Conservation (phyloP, 2,113 vertebrate species). For the Erythrocercus mccallii region DNA sequence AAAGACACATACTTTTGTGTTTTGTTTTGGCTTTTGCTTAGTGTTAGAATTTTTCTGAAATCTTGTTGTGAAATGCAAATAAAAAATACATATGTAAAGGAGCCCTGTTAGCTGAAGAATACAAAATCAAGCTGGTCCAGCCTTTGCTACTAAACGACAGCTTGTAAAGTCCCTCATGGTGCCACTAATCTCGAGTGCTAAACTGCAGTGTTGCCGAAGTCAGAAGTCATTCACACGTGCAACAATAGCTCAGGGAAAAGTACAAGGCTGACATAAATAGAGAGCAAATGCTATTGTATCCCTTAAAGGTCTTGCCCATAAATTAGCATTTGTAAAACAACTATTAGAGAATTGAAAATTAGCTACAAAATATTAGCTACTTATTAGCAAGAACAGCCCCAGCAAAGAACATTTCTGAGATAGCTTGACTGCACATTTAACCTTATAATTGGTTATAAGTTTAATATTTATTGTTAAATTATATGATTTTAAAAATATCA, state of each 20-base stretch:
- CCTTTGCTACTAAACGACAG: neutral
- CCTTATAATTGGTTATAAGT: neutral
- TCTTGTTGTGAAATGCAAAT: neutral
- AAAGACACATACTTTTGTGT: neutral
- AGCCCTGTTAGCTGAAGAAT: neutral
- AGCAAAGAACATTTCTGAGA: neutral
- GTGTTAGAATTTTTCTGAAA: neutral
- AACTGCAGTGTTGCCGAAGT: neutral
- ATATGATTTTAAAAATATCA: neutral
- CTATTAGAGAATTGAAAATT: neutral
- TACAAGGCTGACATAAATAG: neutral
- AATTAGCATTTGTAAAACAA: neutral
- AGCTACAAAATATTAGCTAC: neutral
- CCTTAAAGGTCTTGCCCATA: neutral
- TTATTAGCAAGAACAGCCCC: rapidly evolving
- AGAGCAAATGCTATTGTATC: neutral
- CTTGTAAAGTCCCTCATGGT: neutral
- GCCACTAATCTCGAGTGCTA: neutral
- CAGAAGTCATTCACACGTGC: neutral
- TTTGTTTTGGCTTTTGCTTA: neutral
- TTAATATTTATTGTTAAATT: neutral
- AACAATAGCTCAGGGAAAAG: neutral
- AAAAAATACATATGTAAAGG: neutral
- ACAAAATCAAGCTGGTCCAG: neutral
- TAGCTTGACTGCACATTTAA: neutral